Conservation (phyloP, 23 tunicate species). For the Aplidium turbinatum region DNA sequence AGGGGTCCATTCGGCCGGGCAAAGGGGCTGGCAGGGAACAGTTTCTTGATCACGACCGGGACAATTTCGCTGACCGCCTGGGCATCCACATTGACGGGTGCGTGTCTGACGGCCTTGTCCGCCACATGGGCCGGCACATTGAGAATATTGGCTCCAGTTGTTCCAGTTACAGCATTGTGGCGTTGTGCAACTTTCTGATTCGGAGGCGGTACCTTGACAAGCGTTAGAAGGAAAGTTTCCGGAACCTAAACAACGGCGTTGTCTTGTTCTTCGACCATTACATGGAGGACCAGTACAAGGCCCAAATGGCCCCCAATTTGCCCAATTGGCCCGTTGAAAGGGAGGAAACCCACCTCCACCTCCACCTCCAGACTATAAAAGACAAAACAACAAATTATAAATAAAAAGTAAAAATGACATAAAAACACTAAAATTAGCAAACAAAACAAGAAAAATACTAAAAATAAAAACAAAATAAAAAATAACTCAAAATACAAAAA, state of each 20-base stretch:
- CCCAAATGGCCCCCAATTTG: not conserved
- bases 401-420: too few relatives aligned
- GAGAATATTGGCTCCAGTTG: slow-evolving; percentile 3
- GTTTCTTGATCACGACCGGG: not conserved
- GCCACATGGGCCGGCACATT: slow-evolving; percentile 16
- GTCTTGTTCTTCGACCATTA: not conserved
- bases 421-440: too few relatives aligned
- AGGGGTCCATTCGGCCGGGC: not conserved
- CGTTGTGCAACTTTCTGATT: not conserved
- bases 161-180: slow-evolving; percentile 15
- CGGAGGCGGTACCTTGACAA: not conserved
- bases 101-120: not conserved
- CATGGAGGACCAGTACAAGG: not conserved
- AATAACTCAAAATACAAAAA: too few relatives aligned
- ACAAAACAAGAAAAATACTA: too few relatives aligned
- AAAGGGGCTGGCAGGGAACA: not conserved
- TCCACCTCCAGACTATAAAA: too few relatives aligned
- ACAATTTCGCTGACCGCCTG: not conserved
- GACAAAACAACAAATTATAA: too few relatives aligned
- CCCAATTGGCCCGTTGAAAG: not conserved
- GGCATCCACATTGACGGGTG: not conserved
- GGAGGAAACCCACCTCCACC: too few relatives aligned
- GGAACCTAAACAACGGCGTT: not conserved
- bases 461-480: too few relatives aligned
- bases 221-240: not conserved